Conservation (phyloP, 1,140 invertebrate species). For the Camponotus vicinus region DNA sequence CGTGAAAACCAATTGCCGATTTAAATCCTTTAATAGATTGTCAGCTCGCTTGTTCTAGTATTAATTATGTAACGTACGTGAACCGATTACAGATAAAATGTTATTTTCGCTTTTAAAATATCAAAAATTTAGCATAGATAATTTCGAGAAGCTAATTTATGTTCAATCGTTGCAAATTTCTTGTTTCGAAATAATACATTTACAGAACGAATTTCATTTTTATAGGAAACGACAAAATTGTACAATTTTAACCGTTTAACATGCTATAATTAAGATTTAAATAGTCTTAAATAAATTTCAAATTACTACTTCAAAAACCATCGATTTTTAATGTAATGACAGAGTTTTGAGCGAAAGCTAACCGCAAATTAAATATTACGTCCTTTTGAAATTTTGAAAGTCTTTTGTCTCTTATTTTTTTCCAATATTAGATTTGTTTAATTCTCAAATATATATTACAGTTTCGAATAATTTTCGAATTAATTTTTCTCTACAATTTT, state of each 20-base stretch:
- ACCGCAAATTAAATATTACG: neutral
- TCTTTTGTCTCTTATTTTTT: neutral
- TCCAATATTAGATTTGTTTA: neutral
- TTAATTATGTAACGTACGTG: constrained; percentile 15
- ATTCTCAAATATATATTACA: too few species aligned
- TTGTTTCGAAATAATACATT: neutral
- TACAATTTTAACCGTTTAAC: neutral
- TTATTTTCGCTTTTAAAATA: neutral
- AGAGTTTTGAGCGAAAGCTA: neutral
- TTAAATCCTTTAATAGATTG: neutral
- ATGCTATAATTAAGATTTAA: neutral
- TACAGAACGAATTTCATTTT: neutral
- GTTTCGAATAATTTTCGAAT: too few species aligned
- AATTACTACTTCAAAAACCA: neutral
- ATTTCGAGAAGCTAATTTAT: constrained; percentile 16
- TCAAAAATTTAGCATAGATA: constrained; percentile 14
- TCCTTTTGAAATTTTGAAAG: neutral
- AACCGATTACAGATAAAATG: neutral
- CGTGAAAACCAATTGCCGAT: constrained; percentile 11
- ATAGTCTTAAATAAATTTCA: neutral
- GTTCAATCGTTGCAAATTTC: neutral
- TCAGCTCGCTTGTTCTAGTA: neutral
- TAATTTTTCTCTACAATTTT: neutral
- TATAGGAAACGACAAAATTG: neutral
- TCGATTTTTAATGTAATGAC: neutral